Evolutionary conservation across 1,140 invertebrate genomes (phyloP), one percentile per base, ranked within the genome.

Genomic region (Micrasema longulum): DNA sequence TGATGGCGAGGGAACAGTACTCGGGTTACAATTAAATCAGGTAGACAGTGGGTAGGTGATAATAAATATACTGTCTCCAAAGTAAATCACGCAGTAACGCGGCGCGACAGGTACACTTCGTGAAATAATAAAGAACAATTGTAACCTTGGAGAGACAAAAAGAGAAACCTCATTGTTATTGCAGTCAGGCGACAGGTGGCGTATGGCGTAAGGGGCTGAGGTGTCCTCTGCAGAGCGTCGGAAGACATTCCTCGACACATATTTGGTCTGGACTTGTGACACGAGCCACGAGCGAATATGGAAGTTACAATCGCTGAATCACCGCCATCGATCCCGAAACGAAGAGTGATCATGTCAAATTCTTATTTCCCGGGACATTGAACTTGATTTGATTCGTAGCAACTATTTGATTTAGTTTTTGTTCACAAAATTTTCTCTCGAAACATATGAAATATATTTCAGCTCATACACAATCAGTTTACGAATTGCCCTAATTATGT

Each of bases 161-260:
- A 69, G 71, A 69, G 71, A 69, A 73, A 73, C 55, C 43, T 73
- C 71, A 73, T 73, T 65, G 60, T 69, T 53, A 68, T 55, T 48
- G 50, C 35, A 47, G 55, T 22, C 64, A 38, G 41, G 43, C 63
- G 65, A 52, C 43, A 36, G 71, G 47, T 66, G 70, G 41, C 50
- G 41, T 55, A 66, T 26, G 64, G 45, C 52, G 43, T 10, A 16
- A 55, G 63, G 70, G 64, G 64, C 63, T 41, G 35, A 31, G 43
- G 36, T 50, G 70, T 55, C 69, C 48, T 71, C 45, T 23, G 10
- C 31, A 14, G 14, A 50, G 31, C 35, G 16, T 23, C 18, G 48
- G 38, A 47, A 45, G 64, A 20, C 64, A 52, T 66, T 66, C 64
- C 47, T 66, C 47, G 41, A 12, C 38, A 47, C 60, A 16, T 23